Evolutionary conservation across 2,113 vertebrate genomes (phyloP), one percentile per base, ranked within the genome.

Genomic region (Otus sunia): DNA sequence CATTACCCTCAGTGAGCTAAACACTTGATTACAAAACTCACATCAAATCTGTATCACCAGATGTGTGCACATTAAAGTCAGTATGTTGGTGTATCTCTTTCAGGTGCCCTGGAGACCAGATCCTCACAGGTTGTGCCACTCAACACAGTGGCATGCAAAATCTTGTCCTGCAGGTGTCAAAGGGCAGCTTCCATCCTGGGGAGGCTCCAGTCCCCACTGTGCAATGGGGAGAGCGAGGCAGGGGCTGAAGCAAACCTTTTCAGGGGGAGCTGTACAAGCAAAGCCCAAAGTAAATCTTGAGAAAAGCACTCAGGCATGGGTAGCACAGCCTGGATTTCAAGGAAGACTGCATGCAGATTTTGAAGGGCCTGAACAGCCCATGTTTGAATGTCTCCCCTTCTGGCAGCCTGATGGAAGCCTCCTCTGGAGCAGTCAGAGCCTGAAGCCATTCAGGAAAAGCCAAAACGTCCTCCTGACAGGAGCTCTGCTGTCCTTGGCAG

Each of bases 311-410:
- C 0, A 1, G 11, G 5, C 19, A 32, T 17, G 23, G 26, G 29
- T 20, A 81, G 13, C 0, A 1, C 2, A 4, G 4, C 2, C 10
- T 63, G 32, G 15, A 56, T 56, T 77, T 77, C 68, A 77, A 12
- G 12, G 11, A 75, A 59, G 6, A 17, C 9, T 32, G 11, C 47
- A 32, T 22, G 6, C 8, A 49, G 15, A 26, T 32, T 59, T 68
- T 1, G 1, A 18, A 75, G 27, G 25, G 10, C 5, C 27, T 32
- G 8, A 1, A 0, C 1, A 2, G 27, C 25, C 18, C 1, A 1
- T 4, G 6, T 60, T 60, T 6, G 1, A 55, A 52, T 37, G 60
- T 52, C 7, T 47, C 18, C 11, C 19, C 15, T 60, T 19, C 9
- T 14, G 29, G 5, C 15, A 55, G 15, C 7, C 4, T 0, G 1